Evolutionary conservation across 2,888 invertebrate species (phyloP).

Genomic region (Anticlea derivata): DNA sequence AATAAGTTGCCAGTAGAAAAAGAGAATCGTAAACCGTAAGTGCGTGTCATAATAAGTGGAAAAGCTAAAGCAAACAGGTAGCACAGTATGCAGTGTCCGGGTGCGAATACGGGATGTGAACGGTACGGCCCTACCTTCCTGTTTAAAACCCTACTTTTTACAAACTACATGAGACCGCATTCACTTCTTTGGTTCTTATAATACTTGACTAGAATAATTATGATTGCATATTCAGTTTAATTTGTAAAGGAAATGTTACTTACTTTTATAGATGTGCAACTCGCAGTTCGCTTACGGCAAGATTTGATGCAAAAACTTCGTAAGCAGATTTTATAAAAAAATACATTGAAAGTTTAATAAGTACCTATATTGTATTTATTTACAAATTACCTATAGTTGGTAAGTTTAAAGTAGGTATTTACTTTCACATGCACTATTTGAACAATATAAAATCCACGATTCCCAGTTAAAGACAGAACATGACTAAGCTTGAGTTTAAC

Average conservation of each 20-base stretch:
- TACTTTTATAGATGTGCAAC: slow-evolving; percentile 29
- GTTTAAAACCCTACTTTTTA: slow-evolving; percentile 67
- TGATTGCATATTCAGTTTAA: slow-evolving; percentile 37
- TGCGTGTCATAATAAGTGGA: slow-evolving; percentile 62
- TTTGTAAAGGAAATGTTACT: slow-evolving; percentile 38
- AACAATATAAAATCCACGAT: no score
- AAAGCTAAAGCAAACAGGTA: slow-evolving; percentile 62
- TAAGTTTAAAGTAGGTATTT: no score
- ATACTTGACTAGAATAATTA: slow-evolving; percentile 43
- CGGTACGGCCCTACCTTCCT: slow-evolving; percentile 67
- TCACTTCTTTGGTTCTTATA: slow-evolving; percentile 42
- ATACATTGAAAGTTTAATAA: no score
- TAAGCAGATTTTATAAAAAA: not conserved
- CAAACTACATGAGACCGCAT: slow-evolving; percentile 56
- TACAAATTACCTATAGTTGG: no score
- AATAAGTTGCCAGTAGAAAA: slow-evolving; percentile 45
- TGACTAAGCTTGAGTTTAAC: no score
- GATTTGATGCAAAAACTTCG: slow-evolving; percentile 12
- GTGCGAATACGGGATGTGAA: slow-evolving; percentile 63
- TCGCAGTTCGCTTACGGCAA: slow-evolving; percentile 7
- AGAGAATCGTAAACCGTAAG: slow-evolving; percentile 48
- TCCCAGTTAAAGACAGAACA: no score
- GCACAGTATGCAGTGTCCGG: slow-evolving; percentile 68
- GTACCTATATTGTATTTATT: no score
- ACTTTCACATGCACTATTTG: no score